Evolutionary conservation across 2,888 invertebrate species (phyloP).

Genomic region (Mallateleia sp.): DNA sequence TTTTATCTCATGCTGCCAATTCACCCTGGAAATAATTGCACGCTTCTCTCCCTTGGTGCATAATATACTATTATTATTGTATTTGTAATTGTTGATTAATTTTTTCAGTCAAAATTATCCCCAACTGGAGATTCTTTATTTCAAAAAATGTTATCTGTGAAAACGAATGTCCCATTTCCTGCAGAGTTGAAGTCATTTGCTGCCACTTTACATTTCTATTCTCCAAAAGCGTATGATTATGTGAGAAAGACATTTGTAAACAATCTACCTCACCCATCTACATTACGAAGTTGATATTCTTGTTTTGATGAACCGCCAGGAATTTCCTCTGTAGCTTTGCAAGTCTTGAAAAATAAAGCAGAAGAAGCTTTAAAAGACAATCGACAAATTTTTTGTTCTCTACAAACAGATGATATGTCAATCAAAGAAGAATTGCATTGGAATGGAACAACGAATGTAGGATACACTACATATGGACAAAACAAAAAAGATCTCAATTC

Average conservation of each 20-base stretch:
- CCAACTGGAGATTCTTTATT: no score
- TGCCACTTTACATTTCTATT: constrained; percentile 75
- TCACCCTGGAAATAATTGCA: no score
- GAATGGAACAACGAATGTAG: not conserved
- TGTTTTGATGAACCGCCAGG: constrained; percentile 56
- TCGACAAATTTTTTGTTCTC: not conserved
- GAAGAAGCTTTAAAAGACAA: not conserved
- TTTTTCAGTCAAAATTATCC: no score
- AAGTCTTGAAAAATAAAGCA: not conserved
- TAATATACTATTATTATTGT: no score
- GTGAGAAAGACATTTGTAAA: constrained; percentile 73
- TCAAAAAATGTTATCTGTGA: no score
- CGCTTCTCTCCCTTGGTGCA: no score
- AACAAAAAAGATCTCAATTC: no score
- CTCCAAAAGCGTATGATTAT: constrained; percentile 75
- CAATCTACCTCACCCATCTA: constrained; percentile 6
- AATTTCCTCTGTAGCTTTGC: not conserved
- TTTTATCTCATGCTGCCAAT: no score
- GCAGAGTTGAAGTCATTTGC: no score
- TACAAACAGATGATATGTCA: not conserved
- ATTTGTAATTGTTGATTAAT: no score
- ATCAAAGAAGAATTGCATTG: constrained; percentile 1
- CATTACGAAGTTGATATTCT: constrained; percentile 15
- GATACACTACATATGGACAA: not conserved
- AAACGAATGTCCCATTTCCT: no score